These are phyloP conservation scores for Microtus pennsylvanicus DNA, from an alignment of 2,113 vertebrate species.

Conservation along the genomic window DNA sequence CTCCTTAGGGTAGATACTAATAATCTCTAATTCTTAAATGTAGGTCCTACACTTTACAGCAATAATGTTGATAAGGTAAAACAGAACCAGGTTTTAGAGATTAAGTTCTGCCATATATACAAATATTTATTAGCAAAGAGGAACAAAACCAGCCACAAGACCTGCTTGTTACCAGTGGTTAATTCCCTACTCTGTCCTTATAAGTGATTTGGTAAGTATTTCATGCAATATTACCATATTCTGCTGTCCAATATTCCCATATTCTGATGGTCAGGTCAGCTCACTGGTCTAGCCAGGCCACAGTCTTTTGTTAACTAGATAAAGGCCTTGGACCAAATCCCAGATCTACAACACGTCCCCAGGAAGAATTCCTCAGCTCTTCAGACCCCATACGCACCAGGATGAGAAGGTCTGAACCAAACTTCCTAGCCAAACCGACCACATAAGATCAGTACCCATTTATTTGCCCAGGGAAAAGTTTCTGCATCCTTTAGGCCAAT, in stretches of 20 bases:
- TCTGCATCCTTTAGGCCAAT: neutral
- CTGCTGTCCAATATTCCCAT: neutral
- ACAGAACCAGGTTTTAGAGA: constrained; percentile 24
- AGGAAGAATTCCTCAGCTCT: neutral
- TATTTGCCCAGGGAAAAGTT: neutral
- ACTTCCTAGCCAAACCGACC: neutral
- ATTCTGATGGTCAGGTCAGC: neutral
- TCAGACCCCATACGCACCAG: neutral
- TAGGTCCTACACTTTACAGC: neutral
- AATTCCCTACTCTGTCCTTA: neutral
- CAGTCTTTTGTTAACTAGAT: neutral
- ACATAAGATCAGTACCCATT: neutral
- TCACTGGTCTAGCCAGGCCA: neutral
- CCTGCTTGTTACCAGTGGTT: neutral
- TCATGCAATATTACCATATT: neutral
- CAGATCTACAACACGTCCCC: neutral
- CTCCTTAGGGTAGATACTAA: neutral
- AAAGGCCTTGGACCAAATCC: neutral
- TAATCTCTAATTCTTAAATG: neutral
- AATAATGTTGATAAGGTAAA: neutral
- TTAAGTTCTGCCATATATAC: neutral
- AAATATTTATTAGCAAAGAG: neutral
- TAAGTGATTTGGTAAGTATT: neutral
- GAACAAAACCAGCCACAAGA: neutral
- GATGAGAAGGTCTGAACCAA: neutral